Base-by-base conservation (phyloP, 1,140 invertebrate genomes). In the Aphelenchoides avenae region DNA sequence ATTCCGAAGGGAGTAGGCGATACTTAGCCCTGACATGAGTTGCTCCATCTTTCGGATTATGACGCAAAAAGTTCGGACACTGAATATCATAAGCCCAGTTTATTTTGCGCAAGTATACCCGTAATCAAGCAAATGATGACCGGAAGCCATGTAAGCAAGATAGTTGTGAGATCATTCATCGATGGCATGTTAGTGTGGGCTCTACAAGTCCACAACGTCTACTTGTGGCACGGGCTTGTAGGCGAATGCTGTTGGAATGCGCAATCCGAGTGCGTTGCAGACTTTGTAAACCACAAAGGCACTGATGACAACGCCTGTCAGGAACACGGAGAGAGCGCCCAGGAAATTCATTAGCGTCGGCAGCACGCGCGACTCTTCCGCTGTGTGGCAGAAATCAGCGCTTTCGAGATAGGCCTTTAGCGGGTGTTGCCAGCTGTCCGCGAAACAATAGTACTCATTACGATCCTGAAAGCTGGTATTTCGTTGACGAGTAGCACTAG, bases 401-500 rank as follows among this genome's bases (percentile, higher is more conserved):
- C 46, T 33, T 27, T 62, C 62, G 3, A 62, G 13, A 33, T 64
- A 62, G 5, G 51, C 27, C 24, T 47, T 43, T 9, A 62, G 40
- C 5, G 60, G 60, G 40, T 62, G 60, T 44, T 62, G 60, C 60
- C 60, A 62, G 15, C 37, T 56, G 29, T 62, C 62, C 4, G 61
- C 27, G 39, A 62, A 62, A 46, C 60, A 62, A 24, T 62, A 62
- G 42, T 66, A 62, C 26, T 68, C 39, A 6, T 11, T 59, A 6
- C 60, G 62, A 43, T 62, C 60, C 57, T 59, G 61, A 56, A 58
- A 59, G 20, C 29, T 52, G 9, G 9, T 15, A 36, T 9, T 7
- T 33, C 44, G 30, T 6, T 7, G 7, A 9, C 9, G 11, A 15
- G 1, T 52, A 52, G 15, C 3, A 50, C 15, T 52, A 20, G 18